Percentiles rank a stretch among this genome's conserved stretches.
Conservation (phyloP, 1,140 invertebrate species). For the Diorhabda elongata region DNA sequence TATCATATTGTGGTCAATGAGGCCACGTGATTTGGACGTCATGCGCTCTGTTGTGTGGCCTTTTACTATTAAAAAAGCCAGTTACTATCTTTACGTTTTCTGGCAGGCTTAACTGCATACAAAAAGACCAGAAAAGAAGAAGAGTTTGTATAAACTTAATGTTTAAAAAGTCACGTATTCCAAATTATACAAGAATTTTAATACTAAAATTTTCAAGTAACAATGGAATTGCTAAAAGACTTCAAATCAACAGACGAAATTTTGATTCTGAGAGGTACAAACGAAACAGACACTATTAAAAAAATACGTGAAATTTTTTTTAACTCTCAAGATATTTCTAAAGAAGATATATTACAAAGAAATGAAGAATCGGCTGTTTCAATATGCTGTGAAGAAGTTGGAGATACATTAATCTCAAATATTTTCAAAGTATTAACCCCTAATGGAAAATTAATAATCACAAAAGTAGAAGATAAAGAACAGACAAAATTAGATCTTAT, state of each 20-base stretch:
- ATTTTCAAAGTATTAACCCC: slow-evolving; percentile 40
- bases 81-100: too few species aligned
- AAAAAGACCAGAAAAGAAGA: too few species aligned
- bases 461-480: slow-evolving; percentile 44
- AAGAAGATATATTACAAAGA: background rate
- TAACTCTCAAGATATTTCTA: background rate
- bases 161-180: too few species aligned
- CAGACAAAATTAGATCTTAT: slow-evolving; percentile 53
- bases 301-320: background rate
- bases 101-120: too few species aligned
- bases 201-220: too few species aligned
- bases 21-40: too few species aligned
- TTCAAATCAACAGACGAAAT: background rate
- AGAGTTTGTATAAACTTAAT: too few species aligned
- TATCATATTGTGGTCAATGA: too few species aligned
- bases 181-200: too few species aligned
- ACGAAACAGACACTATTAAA: background rate
- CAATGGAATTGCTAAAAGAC: background rate
- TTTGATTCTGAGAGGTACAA: background rate
- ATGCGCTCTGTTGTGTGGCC: too few species aligned
- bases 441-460: slow-evolving; percentile 41
- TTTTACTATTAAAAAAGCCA: too few species aligned
- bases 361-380: slow-evolving; percentile 8
- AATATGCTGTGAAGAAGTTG: slow-evolving; percentile 4
- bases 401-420: slow-evolving; percentile 12